Conservation (phyloP, 2,888 invertebrate genomes). For the Limnephilus lunatus region DNA sequence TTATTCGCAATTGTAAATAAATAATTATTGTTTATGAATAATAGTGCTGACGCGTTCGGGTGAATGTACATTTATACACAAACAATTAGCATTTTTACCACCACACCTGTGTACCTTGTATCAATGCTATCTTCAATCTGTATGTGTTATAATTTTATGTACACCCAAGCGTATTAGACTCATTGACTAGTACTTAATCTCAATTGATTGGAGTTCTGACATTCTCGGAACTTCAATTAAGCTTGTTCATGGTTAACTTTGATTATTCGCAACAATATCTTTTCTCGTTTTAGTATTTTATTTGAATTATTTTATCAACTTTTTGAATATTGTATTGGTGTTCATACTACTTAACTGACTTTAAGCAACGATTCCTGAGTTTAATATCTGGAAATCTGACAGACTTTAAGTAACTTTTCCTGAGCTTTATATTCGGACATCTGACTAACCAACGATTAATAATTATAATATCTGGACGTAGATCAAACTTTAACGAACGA, state of each 20-base stretch:
- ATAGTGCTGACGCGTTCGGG: not conserved
- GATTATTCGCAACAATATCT: not conserved
- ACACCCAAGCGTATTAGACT: not conserved
- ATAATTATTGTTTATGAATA: not conserved
- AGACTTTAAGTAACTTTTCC: too few relatives aligned
- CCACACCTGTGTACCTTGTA: not conserved
- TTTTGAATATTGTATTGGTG: too few relatives aligned
- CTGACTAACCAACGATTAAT: too few relatives aligned
- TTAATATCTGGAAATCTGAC: too few relatives aligned
- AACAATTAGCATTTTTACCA: not conserved
- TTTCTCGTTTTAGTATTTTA: not conserved
- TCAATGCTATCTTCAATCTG: not conserved
- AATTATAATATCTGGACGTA: too few relatives aligned
- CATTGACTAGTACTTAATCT: not conserved
- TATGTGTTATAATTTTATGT: not conserved
- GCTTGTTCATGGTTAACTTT: not conserved
- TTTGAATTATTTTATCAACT: not conserved
- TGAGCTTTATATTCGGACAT: too few relatives aligned
- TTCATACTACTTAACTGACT: too few relatives aligned
- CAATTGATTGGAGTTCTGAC: not conserved
- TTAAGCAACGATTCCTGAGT: too few relatives aligned
- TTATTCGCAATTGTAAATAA: not conserved
- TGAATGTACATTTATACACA: not conserved
- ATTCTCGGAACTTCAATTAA: not conserved
- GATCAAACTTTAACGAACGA: too few relatives aligned